Base-by-base conservation (phyloP, 2,888 invertebrate genomes). In the Sympetrum striolatum region DNA sequence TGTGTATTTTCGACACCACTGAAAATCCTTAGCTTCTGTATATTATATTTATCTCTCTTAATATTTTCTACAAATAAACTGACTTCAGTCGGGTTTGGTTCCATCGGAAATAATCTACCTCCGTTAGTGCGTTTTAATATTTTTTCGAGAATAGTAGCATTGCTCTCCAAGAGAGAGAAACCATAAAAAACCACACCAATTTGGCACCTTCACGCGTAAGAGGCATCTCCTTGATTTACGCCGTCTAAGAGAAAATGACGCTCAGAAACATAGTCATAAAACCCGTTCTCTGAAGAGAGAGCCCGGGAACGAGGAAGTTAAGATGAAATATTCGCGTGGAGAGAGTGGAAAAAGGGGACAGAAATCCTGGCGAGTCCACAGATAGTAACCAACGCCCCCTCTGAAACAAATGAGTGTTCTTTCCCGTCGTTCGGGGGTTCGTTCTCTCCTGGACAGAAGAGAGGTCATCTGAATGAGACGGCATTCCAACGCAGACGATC, bases 131-230 rank as follows among this genome's bases (percentile, higher is more conserved):
- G 14, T 73, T 73, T 73, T 73, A 31, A 22, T 31, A 31, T 73
- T 3, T 73, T 73, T 73, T 73, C n/a, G 8, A 10, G 31, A 15
- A 31, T 25, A n/a, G 25, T 73, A 25, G 25, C 31, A 25, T 73
- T 22, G 2, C 25, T 31, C 8, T 25, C 31, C 60, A 37, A 64
- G 37, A 37, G 86, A 58, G 60, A 22, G 37, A 60, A 15, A 12
- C 18, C 25, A 35, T 22, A 64, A 64, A 86, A 53, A 81, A 86
- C 35, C 15, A 22, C 86, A 86, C 60, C 86, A 53, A 86, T 86
- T 86, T 86, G 86, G 86, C 86, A 86, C 58, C 86, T 82, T 31
- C 18, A 86, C 86, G 86, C 86, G 37, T 86, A 60, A 86, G 60
- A 60, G 60, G 6, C 60, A 37, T 37, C 60, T 60, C 5, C 39